Conservation (phyloP, 2,888 invertebrate genomes). For the Ennomos quercinarius region DNA sequence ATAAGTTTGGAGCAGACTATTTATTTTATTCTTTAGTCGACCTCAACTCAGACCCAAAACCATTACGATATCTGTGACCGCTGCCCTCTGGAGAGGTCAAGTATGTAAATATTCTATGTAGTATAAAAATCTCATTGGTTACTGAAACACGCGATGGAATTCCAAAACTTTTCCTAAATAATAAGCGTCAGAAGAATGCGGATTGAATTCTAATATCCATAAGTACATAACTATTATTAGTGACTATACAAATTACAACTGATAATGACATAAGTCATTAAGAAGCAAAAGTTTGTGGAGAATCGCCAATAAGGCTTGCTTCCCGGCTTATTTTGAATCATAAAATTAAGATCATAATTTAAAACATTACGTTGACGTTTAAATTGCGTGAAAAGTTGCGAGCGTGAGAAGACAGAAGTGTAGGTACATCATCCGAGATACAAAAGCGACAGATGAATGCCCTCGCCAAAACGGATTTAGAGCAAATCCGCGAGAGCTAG, state of each 20-base stretch:
- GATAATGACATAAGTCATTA: too few relatives aligned
- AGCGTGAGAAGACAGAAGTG: constrained; percentile 1
- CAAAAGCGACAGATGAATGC: neutral
- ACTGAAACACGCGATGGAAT: neutral
- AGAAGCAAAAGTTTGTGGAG: too few relatives aligned
- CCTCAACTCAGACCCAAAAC: neutral
- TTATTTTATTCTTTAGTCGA: constrained; percentile 1
- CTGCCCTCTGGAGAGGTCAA: constrained; percentile 8
- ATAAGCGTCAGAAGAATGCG: constrained; percentile 11
- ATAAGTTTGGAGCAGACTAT: constrained; percentile 4
- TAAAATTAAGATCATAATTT: too few relatives aligned
- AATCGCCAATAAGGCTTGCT: too few relatives aligned
- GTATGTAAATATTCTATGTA: neutral
- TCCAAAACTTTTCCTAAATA: constrained; percentile 10
- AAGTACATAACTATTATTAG: too few relatives aligned
- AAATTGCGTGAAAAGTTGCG: neutral
- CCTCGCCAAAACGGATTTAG: constrained; percentile 19
- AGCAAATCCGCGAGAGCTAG: constrained; percentile 18
- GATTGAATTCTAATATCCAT: neutral
- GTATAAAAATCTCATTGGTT: constrained; percentile 1
- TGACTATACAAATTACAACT: too few relatives aligned
- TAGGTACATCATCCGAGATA: neutral
- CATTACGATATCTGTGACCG: neutral
- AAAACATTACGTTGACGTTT: too few relatives aligned
- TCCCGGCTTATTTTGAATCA: too few relatives aligned